Percentiles rank a stretch among this genome's conserved stretches.
phyloP scores from a whole-genome alignment of 2,113 vertebrate genomes.

The Melanerpes aurifrons region DNA sequence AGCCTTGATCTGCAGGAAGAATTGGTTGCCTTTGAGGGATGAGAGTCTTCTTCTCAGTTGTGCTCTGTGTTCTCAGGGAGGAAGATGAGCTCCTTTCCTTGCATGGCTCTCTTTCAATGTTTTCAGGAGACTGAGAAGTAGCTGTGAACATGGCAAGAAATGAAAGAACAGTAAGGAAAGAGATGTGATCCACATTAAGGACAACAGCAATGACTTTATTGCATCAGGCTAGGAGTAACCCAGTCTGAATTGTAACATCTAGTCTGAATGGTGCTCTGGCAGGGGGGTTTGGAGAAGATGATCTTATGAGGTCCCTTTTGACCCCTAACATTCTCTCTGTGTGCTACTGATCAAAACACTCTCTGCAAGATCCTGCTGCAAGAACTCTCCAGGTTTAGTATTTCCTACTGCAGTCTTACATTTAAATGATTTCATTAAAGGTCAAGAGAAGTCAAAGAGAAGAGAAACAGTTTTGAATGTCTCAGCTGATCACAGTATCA shows the following conservation, averaged over 20 bases:
- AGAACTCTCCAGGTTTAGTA: background rate
- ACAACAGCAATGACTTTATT: background rate
- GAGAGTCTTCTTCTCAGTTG: constrained; percentile 46
- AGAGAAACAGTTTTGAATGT: background rate
- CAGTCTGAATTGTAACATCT: background rate
- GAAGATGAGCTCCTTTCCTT: constrained; percentile 57
- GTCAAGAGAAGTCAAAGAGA: background rate
- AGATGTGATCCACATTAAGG: background rate
- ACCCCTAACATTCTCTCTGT: background rate
- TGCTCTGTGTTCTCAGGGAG: constrained; percentile 16
- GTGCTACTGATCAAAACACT: background rate
- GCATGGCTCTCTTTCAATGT: constrained; percentile 35
- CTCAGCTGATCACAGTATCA: background rate
- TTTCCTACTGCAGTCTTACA: background rate
- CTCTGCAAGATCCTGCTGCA: background rate
- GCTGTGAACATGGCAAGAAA: constrained; percentile 39
- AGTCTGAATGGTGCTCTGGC: background rate
- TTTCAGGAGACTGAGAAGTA: constrained; percentile 47
- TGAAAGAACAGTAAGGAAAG: background rate
- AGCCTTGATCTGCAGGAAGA: constrained; percentile 42
- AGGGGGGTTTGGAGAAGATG: too few relatives aligned
- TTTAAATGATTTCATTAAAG: background rate
- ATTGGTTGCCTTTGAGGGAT: constrained; percentile 43
- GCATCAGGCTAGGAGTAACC: background rate
- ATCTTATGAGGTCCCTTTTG: too few relatives aligned